Conservation (phyloP, 2,888 invertebrate genomes). For the Drosophila tripunctata region DNA sequence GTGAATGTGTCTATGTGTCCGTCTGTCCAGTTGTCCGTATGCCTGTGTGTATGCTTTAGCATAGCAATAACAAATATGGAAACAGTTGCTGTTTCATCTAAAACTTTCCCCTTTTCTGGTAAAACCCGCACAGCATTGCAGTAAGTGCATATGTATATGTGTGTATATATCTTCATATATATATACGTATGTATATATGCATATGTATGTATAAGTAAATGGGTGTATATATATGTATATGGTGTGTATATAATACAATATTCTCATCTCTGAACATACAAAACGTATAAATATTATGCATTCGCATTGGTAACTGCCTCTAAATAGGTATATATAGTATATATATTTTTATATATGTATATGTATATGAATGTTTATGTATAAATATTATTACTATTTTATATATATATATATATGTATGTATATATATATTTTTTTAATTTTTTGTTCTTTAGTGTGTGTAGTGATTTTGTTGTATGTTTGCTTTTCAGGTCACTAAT, state of each 20-base stretch:
- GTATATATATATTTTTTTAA: conserved; percentile 27
- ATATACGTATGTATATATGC: conserved; percentile 12
- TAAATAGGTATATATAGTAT: conserved; percentile 50
- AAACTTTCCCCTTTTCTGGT: conserved; percentile 9
- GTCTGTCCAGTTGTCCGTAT: neutral
- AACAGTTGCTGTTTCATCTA: conserved; percentile 53
- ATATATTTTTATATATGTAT: conserved; percentile 21
- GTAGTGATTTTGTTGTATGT: conserved; percentile 13
- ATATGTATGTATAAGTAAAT: conserved; percentile 11
- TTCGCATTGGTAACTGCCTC: conserved; percentile 45
- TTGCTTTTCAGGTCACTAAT: conserved; percentile 72
- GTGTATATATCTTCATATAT: conserved; percentile 3
- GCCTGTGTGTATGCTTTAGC: conserved; percentile 17
- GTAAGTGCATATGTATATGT: conserved; percentile 32
- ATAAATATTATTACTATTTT: conserved; percentile 31
- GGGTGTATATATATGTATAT: conserved; percentile 18
- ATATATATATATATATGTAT: conserved; percentile 7
- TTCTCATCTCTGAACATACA: conserved; percentile 52
- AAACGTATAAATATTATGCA: conserved; percentile 67
- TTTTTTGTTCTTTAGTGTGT: conserved; percentile 9
- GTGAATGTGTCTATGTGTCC: neutral
- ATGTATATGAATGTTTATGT: conserved; percentile 19
- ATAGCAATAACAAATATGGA: conserved; percentile 44
- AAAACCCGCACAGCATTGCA: conserved; percentile 40
- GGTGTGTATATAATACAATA: conserved; percentile 59